A percentile compares a stretch with the other conserved stretches of the same genome.
Evolutionary conservation across 2,113 vertebrate species (phyloP).

Genomic region (Macquaria australasica): DNA sequence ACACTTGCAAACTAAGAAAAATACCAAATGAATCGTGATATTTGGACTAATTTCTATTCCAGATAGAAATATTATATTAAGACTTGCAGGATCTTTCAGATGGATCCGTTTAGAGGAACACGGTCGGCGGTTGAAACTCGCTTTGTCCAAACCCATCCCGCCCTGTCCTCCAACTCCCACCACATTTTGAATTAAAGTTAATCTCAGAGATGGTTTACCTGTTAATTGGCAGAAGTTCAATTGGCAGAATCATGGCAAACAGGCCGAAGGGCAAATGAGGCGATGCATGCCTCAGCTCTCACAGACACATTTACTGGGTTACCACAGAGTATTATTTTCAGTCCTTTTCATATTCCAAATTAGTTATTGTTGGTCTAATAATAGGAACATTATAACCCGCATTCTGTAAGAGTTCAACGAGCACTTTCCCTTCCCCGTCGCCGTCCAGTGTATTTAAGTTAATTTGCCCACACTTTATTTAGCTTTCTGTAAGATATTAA

Average conservation of each 20-base stretch:
- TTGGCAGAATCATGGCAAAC: not conserved
- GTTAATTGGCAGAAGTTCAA: conserved; percentile 24
- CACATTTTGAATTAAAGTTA: conserved; percentile 3
- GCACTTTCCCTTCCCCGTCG: not conserved
- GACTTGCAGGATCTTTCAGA: not conserved
- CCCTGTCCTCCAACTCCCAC: not conserved
- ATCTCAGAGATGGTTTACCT: not conserved
- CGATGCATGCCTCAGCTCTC: not conserved
- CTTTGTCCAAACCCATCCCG: not conserved
- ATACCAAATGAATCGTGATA: not conserved
- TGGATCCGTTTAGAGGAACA: not conserved
- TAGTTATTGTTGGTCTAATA: not conserved
- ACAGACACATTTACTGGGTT: not conserved
- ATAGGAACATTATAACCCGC: not conserved
- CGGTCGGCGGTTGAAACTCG: not conserved
- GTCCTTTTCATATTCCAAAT: not conserved
- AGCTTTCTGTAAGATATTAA: not conserved
- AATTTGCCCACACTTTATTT: not conserved
- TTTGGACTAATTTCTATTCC: not conserved
- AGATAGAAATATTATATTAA: not conserved
- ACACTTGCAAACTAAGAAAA: conserved; percentile 2
- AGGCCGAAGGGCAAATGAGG: not conserved
- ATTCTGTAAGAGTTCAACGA: not conserved
- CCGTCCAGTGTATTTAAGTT: not conserved
- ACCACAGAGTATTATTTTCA: not conserved